Base-by-base conservation (phyloP, 1,140 invertebrate genomes). In the Melipona quadrifasciata region DNA sequence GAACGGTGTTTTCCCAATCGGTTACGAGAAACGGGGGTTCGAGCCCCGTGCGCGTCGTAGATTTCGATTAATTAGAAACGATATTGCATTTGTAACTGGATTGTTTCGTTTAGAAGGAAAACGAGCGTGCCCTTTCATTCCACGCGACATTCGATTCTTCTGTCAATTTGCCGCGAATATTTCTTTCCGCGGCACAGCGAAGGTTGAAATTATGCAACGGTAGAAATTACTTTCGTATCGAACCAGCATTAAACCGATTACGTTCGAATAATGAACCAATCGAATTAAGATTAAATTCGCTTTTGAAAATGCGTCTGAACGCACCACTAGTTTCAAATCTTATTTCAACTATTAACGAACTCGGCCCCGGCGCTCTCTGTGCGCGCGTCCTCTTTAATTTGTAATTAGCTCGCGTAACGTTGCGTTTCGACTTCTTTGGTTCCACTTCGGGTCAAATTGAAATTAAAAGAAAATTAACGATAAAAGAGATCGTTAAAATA, bases 331-430 rank as follows among this genome's bases (percentile, higher is more conserved):
- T 76, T 76, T 73, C 27, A 73, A 73, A 73, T 73, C 47, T 73
- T 53, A n/a, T 71, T 71, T n/a, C 68, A n/a, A 1, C n/a, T 72
- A 71, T 55, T 31, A 74, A 74, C 72, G n/a, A 74, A 74, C 51
- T 27, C 72, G 21, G 21, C n/a, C 39, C 39, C 39, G 8, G n/a
- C 27, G 17, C 24, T 17, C 47, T 47, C 39, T 47, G 39, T 24
- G 8, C 14, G 8, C 14, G 24, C 27, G 17, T 53, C 24, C 47
- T 55, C 47, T 53, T 55, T 55, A 74, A 74, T 74, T 55, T 55
- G n/a, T 31, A 55, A 31, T 74, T 74, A 73, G 12, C 21, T 27
- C n/a, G 47, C 47, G 31, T 14, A 27, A 57, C 73, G 19, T 31
- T 21, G 11, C 11, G n/a, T 73, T 73, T 72, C 39, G n/a, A 72